Conservation (phyloP, 2,797 vertebrate genomes). For the Paguma larvata region DNA sequence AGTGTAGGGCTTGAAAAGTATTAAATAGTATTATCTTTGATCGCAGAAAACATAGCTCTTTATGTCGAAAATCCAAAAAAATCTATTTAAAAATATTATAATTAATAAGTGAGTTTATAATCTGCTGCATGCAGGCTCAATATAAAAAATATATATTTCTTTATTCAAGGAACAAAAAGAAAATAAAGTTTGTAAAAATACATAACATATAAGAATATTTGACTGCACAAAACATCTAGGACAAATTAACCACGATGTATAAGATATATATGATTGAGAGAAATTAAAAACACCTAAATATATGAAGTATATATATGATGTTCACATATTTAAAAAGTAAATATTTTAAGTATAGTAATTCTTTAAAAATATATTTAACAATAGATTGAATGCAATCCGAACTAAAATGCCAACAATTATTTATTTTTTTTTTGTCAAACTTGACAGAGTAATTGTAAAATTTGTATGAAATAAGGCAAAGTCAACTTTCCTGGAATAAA, state of each 20-base stretch:
- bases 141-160: neutral
- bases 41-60: neutral
- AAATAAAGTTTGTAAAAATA: neutral
- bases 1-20: neutral
- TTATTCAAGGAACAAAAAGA: neutral
- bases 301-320: neutral
- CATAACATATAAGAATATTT: neutral
- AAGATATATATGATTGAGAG: neutral
- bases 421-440: neutral
- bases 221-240: neutral
- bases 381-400: neutral
- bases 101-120: conserved; percentile 1
- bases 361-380: neutral
- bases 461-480: neutral
- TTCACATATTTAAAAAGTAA: neutral
- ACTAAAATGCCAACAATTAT: neutral
- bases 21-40: neutral
- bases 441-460: conserved; percentile 39
- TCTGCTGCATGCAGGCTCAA: neutral
- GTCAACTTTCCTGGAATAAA: neutral
- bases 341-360: neutral
- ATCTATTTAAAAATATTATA: neutral
- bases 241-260: neutral
- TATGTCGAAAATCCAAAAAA: neutral
- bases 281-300: conserved; percentile 45